A percentile compares a stretch with the other conserved stretches of the same genome.
Conservation (phyloP, 35 echinoderm and acorn worm species). For the Ophioderma brevispina region DNA sequence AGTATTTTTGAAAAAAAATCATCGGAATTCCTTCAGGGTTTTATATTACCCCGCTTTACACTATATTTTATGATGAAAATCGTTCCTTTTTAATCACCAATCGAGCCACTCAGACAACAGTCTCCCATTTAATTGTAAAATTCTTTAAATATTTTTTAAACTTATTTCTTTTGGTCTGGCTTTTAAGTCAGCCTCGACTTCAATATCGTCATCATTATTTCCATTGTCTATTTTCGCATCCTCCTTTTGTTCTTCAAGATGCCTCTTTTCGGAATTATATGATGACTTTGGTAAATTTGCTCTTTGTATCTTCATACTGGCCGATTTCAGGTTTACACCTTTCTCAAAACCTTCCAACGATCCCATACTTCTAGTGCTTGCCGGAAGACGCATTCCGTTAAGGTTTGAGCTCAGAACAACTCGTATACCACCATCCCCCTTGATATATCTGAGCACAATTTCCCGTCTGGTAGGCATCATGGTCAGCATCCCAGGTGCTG, state of each 20-base stretch:
- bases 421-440: background rate
- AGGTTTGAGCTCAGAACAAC: background rate
- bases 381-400: background rate
- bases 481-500: conserved; percentile 18
- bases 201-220: background rate
- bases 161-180: background rate
- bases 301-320: background rate
- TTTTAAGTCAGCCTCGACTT: background rate
- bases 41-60: no score
- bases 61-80: no score
- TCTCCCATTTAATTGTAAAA: background rate
- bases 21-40: no score
- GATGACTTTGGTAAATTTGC: background rate
- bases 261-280: background rate
- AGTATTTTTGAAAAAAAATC: no score
- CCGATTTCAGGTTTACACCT: background rate
- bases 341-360: background rate
- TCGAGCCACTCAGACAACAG: no score
- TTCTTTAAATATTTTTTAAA: background rate
- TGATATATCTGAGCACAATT: background rate
- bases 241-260: background rate
- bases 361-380: background rate
- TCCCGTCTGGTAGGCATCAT: background rate
- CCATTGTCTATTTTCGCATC: background rate
- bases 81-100: no score